These are phyloP conservation scores for Saguinus oedipus DNA, from an alignment of 2,797 vertebrate species.

Conservation along the genomic window DNA sequence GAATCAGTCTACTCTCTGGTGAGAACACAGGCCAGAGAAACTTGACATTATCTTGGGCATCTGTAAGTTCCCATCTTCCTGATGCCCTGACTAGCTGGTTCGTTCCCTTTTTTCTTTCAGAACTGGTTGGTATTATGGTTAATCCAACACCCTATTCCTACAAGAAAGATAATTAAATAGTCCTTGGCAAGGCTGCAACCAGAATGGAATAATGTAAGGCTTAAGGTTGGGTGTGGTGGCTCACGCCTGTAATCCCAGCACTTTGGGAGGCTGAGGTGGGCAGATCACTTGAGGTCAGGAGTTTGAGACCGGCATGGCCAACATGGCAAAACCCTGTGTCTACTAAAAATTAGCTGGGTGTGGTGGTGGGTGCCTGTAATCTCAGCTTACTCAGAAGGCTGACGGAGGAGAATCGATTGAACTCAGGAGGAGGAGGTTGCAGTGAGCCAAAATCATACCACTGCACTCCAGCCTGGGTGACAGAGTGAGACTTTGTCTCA, in stretches of 20 bases:
- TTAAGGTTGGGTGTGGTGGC: background rate
- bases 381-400: background rate
- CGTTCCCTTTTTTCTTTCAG: background rate
- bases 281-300: background rate
- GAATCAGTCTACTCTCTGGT: background rate
- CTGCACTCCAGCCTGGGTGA: background rate
- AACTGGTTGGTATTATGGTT: background rate
- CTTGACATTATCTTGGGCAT: background rate
- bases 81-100: background rate
- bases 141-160: background rate
- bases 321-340: background rate
- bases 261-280: background rate
- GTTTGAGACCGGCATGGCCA: background rate
- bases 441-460: background rate
- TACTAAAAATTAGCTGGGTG: background rate
- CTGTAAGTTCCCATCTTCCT: background rate
- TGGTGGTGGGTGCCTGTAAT: background rate
- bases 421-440: background rate
- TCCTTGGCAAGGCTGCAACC: background rate
- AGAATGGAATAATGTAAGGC: background rate
- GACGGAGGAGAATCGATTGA: background rate
- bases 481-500: background rate
- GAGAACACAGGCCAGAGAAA: conserved; percentile 17
- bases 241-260: background rate
- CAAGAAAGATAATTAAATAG: conserved; percentile 13